These are phyloP conservation scores for Dreissena rostriformis DNA, from an alignment of 1,140 invertebrate species.

Conservation along the genomic window DNA sequence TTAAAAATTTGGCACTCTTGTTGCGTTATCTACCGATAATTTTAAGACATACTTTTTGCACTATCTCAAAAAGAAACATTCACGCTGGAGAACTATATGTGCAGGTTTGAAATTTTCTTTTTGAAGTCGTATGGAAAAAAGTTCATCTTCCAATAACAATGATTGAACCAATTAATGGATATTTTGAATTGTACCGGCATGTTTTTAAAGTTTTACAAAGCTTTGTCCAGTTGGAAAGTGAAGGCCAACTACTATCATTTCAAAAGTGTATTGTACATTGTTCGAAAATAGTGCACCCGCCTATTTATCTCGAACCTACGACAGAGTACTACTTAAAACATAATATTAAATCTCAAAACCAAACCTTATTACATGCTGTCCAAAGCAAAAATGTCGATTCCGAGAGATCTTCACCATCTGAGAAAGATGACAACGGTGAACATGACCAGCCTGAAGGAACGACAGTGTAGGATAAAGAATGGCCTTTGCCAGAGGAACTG, in stretches of 20 bases:
- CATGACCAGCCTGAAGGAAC: slow-evolving; percentile 42
- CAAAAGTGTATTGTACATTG: slow-evolving; percentile 69
- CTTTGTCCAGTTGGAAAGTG: slow-evolving; percentile 55
- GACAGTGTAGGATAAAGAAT: slow-evolving; percentile 23
- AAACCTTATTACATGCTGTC: background rate
- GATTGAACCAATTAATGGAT: slow-evolving; percentile 81
- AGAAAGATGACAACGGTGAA: too few relatives aligned
- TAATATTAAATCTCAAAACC: slow-evolving; percentile 22
- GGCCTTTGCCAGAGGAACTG: slow-evolving; percentile 70
- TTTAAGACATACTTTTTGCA: slow-evolving; percentile 86
- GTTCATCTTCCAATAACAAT: slow-evolving; percentile 68
- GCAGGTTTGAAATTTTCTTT: slow-evolving; percentile 76
- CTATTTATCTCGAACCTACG: slow-evolving; percentile 58
- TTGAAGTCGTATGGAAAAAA: background rate
- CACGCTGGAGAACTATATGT: slow-evolving; percentile 53
- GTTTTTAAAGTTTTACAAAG: slow-evolving; percentile 78
- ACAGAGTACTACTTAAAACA: slow-evolving; percentile 16
- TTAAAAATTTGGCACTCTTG: slow-evolving; percentile 87
- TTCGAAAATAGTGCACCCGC: slow-evolving; percentile 54
- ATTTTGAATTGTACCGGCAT: slow-evolving; percentile 82
- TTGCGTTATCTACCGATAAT: slow-evolving; percentile 86
- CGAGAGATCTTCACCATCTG: too few relatives aligned
- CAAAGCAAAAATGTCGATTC: too few relatives aligned
- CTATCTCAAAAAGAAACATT: slow-evolving; percentile 83
- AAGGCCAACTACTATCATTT: slow-evolving; percentile 77